A percentile compares a stretch with the other conserved stretches of the same genome.
Conservation (phyloP, 2,888 invertebrate genomes). For the Galerucella pusilla region DNA sequence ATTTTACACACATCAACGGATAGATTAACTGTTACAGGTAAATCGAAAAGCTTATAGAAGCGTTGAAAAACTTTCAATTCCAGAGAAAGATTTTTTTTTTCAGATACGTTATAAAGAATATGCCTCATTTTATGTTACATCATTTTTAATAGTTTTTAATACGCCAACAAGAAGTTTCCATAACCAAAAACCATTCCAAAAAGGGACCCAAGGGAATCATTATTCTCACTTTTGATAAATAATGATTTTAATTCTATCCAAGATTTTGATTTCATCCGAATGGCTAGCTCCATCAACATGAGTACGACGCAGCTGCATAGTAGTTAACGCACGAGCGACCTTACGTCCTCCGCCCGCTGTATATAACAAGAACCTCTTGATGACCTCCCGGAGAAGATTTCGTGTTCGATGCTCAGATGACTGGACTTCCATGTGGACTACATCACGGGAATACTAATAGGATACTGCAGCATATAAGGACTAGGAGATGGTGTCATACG, state of each 20-base stretch:
- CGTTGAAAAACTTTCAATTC: conserved; percentile 38
- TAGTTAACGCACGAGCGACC: conserved; percentile 56
- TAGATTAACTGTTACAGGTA: conserved; percentile 48
- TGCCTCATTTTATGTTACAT: conserved; percentile 4
- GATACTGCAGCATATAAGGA: conserved; percentile 31
- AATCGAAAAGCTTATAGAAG: conserved; percentile 42
- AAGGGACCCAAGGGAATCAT: too few species aligned
- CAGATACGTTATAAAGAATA: conserved; percentile 16
- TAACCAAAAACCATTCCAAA: too few species aligned
- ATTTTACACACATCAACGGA: conserved; percentile 46
- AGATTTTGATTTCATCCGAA: background rate
- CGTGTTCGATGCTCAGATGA: conserved; percentile 50
- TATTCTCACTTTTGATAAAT: too few species aligned
- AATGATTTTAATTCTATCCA: background rate
- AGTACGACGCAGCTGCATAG: conserved; percentile 44
- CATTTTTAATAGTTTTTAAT: background rate
- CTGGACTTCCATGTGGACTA: conserved; percentile 50
- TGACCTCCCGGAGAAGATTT: conserved; percentile 52
- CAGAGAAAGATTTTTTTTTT: conserved; percentile 37
- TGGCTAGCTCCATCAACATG: conserved; percentile 41
- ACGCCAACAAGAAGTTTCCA: too few species aligned
- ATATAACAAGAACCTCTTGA: conserved; percentile 59
- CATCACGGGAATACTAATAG: conserved; percentile 52
- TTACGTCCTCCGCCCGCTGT: conserved; percentile 49
- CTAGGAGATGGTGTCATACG: conserved; percentile 35